phyloP scores from a whole-genome alignment of 2,797 vertebrate species.

The Myiothlypis coronata region DNA sequence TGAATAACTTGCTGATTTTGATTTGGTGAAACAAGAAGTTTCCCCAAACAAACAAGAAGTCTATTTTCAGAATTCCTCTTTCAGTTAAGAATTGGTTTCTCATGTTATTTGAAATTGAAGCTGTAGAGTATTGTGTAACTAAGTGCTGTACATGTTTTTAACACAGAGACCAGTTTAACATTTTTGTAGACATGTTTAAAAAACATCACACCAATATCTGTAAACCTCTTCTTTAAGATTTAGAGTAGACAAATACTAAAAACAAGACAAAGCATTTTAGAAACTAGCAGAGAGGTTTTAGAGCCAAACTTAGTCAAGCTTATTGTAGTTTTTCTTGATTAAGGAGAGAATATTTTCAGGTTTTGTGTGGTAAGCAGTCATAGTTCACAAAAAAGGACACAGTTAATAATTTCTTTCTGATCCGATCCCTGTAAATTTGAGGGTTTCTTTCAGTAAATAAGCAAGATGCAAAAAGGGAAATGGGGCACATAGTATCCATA shows the following conservation, averaged over 20 bases:
- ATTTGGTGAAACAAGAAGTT: background rate
- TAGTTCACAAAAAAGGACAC: background rate
- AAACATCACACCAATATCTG: background rate
- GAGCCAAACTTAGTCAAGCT: background rate
- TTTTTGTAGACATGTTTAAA: background rate
- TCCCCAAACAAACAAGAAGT: background rate
- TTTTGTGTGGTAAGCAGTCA: background rate
- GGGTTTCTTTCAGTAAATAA: background rate
- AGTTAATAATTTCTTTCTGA: background rate
- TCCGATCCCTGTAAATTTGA: background rate
- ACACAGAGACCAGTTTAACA: background rate
- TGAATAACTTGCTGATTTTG: conserved; percentile 5
- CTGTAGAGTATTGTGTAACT: background rate
- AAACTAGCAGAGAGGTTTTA: background rate
- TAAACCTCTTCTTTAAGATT: background rate
- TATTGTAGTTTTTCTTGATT: background rate
- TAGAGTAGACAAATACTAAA: background rate
- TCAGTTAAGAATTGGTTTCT: background rate
- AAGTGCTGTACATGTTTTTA: background rate
- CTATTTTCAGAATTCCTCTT: conserved; percentile 51
- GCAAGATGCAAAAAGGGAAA: background rate
- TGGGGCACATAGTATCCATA: background rate
- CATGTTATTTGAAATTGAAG: background rate
- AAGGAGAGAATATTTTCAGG: background rate
- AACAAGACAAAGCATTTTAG: background rate